Conservation (phyloP, 2,797 vertebrate genomes). For the Simalia tracyae region DNA sequence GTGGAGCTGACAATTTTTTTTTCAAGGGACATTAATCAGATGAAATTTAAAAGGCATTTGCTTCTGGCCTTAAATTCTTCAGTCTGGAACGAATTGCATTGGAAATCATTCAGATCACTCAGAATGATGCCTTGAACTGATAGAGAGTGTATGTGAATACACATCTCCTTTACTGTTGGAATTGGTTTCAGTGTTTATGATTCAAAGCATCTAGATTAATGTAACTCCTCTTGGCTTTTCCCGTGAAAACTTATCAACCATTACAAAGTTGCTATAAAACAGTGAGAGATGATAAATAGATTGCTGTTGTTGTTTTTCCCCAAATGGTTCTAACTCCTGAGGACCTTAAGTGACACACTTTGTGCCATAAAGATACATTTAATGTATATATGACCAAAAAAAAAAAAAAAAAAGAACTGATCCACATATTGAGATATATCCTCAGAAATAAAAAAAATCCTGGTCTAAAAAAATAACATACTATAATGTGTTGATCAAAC, state of each 20-base stretch:
- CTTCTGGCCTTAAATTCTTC: conserved; percentile 60
- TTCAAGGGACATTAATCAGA: conserved; percentile 64
- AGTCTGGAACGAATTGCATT: conserved; percentile 56
- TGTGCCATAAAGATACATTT: not conserved
- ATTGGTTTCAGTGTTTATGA: conserved; percentile 28
- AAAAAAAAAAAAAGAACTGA: not conserved
- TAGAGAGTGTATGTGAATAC: conserved; percentile 39
- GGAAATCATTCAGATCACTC: conserved; percentile 61
- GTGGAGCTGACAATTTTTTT: conserved; percentile 58
- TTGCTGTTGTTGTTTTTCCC: not conserved
- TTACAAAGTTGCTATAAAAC: conserved; percentile 32
- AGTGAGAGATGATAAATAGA: conserved; percentile 19
- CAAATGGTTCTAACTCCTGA: conserved; percentile 16
- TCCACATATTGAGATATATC: not conserved
- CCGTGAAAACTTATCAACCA: conserved; percentile 29
- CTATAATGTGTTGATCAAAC: not conserved
- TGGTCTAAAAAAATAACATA: not conserved
- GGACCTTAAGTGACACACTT: not conserved
- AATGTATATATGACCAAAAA: not conserved
- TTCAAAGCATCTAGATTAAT: conserved; percentile 23
- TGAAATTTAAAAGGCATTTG: conserved; percentile 58
- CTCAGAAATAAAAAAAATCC: not conserved
- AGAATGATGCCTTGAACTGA: conserved; percentile 44
- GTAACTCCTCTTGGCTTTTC: conserved; percentile 35
- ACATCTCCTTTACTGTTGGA: conserved; percentile 26